Conservation (phyloP, 2,888 invertebrate species). For the Fissipunctia ypsillon region DNA sequence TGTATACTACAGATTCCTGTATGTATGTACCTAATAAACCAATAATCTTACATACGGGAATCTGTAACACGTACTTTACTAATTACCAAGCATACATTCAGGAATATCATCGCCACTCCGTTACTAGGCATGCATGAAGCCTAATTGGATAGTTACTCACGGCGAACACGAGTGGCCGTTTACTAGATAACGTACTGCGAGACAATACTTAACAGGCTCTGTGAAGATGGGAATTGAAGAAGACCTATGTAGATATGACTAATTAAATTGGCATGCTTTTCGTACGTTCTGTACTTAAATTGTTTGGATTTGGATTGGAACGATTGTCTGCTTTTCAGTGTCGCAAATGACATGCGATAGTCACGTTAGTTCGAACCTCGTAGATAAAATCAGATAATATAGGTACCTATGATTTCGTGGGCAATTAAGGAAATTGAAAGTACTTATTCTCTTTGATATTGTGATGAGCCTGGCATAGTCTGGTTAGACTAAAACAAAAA, state of each 20-base stretch:
- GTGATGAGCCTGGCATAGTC: no score
- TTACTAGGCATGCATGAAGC: conserved; percentile 26
- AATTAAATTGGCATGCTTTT: not conserved
- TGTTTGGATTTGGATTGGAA: no score
- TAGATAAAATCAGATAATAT: not conserved
- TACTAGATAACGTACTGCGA: conserved; percentile 23
- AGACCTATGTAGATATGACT: not conserved
- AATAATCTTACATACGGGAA: not conserved
- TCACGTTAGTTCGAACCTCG: not conserved
- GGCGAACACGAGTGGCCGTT: conserved; percentile 6
- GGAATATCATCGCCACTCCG: not conserved
- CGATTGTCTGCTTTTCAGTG: not conserved
- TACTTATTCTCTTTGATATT: no score
- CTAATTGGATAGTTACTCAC: conserved; percentile 12
- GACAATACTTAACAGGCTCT: conserved; percentile 1
- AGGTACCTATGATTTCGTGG: no score
- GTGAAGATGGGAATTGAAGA: conserved; percentile 10
- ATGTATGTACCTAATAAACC: not conserved
- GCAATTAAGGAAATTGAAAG: no score
- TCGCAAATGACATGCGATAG: not conserved
- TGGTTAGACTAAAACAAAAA: no score
- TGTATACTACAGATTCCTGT: no score
- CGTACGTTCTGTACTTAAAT: not conserved
- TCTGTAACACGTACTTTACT: not conserved
- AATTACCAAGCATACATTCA: conserved; percentile 5